Conservation (phyloP, 2,888 invertebrate species). For the Limnephilus auricula region DNA sequence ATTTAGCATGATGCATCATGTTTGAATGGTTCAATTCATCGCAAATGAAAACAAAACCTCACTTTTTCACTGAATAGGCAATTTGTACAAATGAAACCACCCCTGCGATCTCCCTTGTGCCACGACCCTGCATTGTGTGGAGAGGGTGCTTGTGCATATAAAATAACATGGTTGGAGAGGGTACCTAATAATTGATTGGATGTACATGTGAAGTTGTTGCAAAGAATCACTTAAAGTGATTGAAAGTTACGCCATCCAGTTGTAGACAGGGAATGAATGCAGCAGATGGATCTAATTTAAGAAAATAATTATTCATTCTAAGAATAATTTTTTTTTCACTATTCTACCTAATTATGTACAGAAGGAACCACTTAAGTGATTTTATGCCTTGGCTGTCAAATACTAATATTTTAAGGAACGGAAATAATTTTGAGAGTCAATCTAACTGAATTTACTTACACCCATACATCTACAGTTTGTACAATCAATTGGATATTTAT, state of each 20-base stretch:
- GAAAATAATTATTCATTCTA: too few species aligned
- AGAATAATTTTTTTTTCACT: too few species aligned
- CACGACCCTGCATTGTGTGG: constrained; percentile 18
- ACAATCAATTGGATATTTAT: too few species aligned
- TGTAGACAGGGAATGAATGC: too few species aligned
- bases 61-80: constrained; percentile 40
- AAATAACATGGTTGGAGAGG: not conserved
- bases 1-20: not conserved
- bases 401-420: too few species aligned
- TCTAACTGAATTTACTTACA: too few species aligned
- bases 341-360: too few species aligned
- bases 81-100: constrained; percentile 35
- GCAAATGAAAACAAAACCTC: constrained; percentile 29
- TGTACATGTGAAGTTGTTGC: not conserved
- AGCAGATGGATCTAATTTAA: too few species aligned
- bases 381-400: too few species aligned
- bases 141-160: not conserved
- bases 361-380: too few species aligned
- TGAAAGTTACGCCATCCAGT: not conserved
- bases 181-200: not conserved
- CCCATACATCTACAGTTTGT: too few species aligned
- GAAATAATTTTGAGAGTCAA: too few species aligned
- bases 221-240: constrained; percentile 19
- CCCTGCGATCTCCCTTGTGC: constrained; percentile 13
- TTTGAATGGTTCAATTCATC: not conserved